Conservation (phyloP, 92 coral and sea anemone genomes). For the Plumapathes pennacea region DNA sequence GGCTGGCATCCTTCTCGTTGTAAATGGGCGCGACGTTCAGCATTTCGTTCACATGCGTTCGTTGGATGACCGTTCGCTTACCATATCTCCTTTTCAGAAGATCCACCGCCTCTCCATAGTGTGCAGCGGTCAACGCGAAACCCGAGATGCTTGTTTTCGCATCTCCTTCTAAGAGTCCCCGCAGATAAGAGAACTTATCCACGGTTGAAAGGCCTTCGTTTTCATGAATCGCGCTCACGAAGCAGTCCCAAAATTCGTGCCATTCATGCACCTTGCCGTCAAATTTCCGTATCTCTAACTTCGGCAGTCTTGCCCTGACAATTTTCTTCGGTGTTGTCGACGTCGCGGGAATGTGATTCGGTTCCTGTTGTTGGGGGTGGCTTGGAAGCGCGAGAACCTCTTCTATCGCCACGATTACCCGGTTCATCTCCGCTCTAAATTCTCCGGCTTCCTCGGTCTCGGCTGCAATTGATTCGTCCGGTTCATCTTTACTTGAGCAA, state of each 20-base stretch:
- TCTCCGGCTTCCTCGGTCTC: too few species aligned
- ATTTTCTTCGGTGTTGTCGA: too few species aligned
- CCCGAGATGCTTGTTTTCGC: slow-evolving; percentile 39
- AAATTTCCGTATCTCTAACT: slow-evolving; percentile 23
- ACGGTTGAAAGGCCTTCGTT: slow-evolving; percentile 17
- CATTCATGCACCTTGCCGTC: slow-evolving; percentile 22
- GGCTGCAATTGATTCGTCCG: too few species aligned
- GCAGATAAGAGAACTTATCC: slow-evolving; percentile 37
- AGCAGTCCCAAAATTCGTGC: slow-evolving; percentile 47
- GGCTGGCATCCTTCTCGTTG: too few species aligned
- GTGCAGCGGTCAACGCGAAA: slow-evolving; percentile 30
- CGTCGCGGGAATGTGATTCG: too few species aligned
- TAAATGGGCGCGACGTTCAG: slow-evolving; percentile 16
- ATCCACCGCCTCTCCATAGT: slow-evolving; percentile 37
- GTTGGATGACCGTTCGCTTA: slow-evolving; percentile 9
- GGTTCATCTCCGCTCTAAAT: too few species aligned
- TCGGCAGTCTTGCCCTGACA: slow-evolving; percentile 31
- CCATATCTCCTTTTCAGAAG: slow-evolving; percentile 24
- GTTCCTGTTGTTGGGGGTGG: too few species aligned
- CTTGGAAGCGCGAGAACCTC: too few species aligned
- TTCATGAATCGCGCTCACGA: slow-evolving; percentile 23
- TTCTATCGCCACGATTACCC: too few species aligned
- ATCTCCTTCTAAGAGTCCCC: slow-evolving; percentile 27
- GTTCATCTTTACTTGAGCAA: too few species aligned
- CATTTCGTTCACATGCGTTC: slow-evolving; percentile 34